Evolutionary conservation across 2,888 invertebrate genomes (phyloP), one percentile per base, ranked within the genome.

Genomic region (Leptopilina drosophilae): DNA sequence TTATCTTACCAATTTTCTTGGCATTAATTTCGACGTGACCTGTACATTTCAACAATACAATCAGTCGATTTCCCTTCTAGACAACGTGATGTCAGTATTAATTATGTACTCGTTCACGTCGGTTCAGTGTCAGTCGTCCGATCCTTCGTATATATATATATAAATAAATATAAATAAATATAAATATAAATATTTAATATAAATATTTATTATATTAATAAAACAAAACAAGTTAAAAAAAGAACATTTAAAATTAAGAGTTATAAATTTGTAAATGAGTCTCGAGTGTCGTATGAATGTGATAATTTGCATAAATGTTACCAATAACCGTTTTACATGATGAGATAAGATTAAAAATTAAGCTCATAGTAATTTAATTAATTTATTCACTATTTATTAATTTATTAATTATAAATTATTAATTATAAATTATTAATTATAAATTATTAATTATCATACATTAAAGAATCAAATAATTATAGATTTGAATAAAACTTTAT

Each of bases 71-170:
- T 76, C 6, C 20, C 62, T 76, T 76, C 64, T 64, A 76, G 76
- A 14, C 64, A 46, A 62, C 65, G 67, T 77, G 77, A 73, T 64
- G 76, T 80, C 73, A 53, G 56, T 73, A 26, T 56, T 73, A 73
- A 56, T 49, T 49, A 49, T 11, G 11, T 33, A 56, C 73, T 73
- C 56, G 26, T 73, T 73, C 56, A 42, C 59, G 67, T 81, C 76
- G 80, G 80, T 84, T 82, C 81, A 84, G 79, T 80, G 82, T 85
- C 85, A 83, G 81, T 83, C 83, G 84, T 84, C 83, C 84, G 81
- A 84, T 83, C 82, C 82, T 84, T 64, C 75, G 78, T 84, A 82
- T 80, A 78, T 81, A 81, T 82, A 67, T 76, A 62, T 20, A 62
- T 40, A 65, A 40, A 65, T 33, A 33, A 33, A 33, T 33, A 33